phyloP scores from a whole-genome alignment of 2,113 vertebrate genomes.

The Argyrosomus japonicus region DNA sequence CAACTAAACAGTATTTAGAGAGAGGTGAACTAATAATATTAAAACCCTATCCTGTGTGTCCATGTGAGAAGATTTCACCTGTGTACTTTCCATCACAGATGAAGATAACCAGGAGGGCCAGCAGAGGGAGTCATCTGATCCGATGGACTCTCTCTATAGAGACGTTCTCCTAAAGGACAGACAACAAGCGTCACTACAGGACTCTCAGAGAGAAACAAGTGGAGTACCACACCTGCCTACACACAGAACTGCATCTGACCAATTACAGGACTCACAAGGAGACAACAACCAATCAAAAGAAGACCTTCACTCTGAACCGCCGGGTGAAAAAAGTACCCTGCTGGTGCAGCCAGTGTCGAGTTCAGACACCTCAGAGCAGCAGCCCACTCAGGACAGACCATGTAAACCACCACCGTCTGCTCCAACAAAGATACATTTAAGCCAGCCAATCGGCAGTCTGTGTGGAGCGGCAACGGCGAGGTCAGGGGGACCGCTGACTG shows the following conservation, averaged over 20 bases:
- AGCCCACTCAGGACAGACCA: constrained; percentile 47
- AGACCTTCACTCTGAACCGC: background rate
- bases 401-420: constrained; percentile 51
- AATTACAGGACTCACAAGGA: constrained; percentile 19
- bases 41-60: too few species aligned
- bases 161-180: constrained; percentile 68
- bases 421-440: constrained; percentile 70
- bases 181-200: constrained; percentile 2
- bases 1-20: background rate
- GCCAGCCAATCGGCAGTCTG: constrained; percentile 83
- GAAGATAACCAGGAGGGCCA: constrained; percentile 63
- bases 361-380: constrained; percentile 15
- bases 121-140: constrained; percentile 67
- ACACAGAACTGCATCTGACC: background rate
- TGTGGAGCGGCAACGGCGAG: constrained; percentile 51
- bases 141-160: constrained; percentile 78
- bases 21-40: too few species aligned
- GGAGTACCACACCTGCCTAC: background rate
- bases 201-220: constrained; percentile 4
- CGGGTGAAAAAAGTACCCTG: background rate
- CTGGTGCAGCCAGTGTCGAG: fast-evolving
- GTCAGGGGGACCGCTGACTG: constrained; percentile 64
- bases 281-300: constrained; percentile 44
- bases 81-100: constrained; percentile 58
- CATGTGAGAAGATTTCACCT: background rate